These are phyloP conservation scores for Sicus ferrugineus DNA, from an alignment of 2,888 invertebrate genomes.

Conservation along the genomic window DNA sequence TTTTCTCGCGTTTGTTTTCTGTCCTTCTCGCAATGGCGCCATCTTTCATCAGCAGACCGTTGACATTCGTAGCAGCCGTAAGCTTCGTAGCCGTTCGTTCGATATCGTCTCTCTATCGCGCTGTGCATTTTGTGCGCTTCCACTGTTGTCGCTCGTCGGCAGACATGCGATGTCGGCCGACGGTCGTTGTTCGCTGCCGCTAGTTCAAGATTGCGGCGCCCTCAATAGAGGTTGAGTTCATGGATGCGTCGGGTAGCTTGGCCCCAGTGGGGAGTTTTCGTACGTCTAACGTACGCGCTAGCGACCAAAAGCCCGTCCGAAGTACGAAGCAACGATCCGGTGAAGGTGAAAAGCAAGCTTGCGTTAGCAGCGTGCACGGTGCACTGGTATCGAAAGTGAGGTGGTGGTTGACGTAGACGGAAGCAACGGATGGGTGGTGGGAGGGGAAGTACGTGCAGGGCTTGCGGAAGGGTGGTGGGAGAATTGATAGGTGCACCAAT, in stretches of 20 bases:
- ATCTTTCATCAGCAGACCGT: not conserved
- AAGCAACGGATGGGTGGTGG: not conserved
- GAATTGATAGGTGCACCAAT: too few species aligned
- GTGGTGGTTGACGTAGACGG: not conserved
- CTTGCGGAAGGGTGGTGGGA: too few species aligned
- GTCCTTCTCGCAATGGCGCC: not conserved
- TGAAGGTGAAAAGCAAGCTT: conserved; percentile 23
- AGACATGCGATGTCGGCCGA: conserved; percentile 35
- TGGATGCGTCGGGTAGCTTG: conserved; percentile 38
- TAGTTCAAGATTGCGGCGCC: conserved; percentile 62
- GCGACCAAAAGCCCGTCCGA: not conserved
- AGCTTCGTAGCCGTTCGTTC: not conserved
- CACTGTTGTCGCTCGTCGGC: conserved; percentile 38
- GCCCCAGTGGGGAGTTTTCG: not conserved
- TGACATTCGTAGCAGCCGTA: too few species aligned
- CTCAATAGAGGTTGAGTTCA: conserved; percentile 63
- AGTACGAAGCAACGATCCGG: conserved; percentile 19
- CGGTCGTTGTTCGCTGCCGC: conserved; percentile 1
- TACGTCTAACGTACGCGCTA: not conserved
- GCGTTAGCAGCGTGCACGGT: conserved; percentile 5
- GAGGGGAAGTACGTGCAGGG: too few species aligned
- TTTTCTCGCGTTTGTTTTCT: too few species aligned
- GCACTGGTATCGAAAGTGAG: conserved; percentile 10
- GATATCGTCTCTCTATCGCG: not conserved
- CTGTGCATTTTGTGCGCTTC: not conserved